Conservation (phyloP, 1,140 invertebrate species). For the Leptopilina boulardi region DNA sequence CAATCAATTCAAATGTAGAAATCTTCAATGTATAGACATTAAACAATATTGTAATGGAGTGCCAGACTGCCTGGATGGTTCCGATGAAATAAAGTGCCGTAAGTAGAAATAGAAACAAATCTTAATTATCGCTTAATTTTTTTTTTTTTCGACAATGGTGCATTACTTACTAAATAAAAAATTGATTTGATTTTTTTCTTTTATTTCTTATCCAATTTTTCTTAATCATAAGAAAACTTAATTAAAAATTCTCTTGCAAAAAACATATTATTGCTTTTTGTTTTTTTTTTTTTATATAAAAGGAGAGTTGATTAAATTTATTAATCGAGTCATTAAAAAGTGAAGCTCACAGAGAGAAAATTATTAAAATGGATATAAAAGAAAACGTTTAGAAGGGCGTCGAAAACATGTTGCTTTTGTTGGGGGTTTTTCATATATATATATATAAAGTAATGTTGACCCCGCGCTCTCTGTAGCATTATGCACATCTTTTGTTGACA, state of each 20-base stretch:
- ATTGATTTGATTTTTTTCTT: background rate
- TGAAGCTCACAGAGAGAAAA: background rate
- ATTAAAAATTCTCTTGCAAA: background rate
- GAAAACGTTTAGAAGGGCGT: slow-evolving; percentile 24
- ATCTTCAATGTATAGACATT: slow-evolving; percentile 82
- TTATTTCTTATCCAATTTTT: background rate
- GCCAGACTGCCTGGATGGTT: slow-evolving; percentile 78
- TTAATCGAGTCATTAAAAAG: slow-evolving; percentile 12
- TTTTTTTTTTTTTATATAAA: background rate
- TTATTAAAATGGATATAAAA: slow-evolving; percentile 31
- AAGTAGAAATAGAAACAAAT: slow-evolving; percentile 64
- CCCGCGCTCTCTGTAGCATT: slow-evolving; percentile 3
- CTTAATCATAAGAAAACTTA: background rate
- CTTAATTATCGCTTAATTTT: background rate
- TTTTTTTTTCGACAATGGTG: background rate
- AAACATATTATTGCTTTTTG: background rate
- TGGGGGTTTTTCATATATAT: no score
- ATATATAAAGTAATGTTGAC: slow-evolving; percentile 19
- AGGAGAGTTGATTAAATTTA: background rate
- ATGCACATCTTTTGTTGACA: slow-evolving; percentile 27
- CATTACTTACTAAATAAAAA: background rate
- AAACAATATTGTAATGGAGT: slow-evolving; percentile 79
- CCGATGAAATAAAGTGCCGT: slow-evolving; percentile 80
- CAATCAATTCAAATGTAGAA: slow-evolving; percentile 76
- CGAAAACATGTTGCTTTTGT: slow-evolving; percentile 21